Percentiles rank a stretch among this genome's conserved stretches.
Evolutionary conservation across 2,888 invertebrate species (phyloP).

Genomic region (Girardia tigrina): DNA sequence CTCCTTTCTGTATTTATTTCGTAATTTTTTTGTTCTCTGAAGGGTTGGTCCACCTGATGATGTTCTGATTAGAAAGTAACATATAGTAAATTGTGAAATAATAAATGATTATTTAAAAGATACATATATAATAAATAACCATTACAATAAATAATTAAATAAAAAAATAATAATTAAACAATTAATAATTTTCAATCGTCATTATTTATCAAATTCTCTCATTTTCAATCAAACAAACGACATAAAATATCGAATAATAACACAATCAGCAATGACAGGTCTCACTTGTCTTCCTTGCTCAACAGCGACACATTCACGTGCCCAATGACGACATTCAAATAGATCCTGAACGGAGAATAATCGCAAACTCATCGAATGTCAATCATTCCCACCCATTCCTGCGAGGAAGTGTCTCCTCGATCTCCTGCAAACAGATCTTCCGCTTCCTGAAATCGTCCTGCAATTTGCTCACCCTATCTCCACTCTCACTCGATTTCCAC

Average conservation of each 20-base stretch:
- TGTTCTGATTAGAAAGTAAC: too few species aligned
- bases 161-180: too few species aligned
- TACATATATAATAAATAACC: too few species aligned
- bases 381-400: background rate
- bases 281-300: slow-evolving; percentile 80
- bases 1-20: too few species aligned
- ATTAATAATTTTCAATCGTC: background rate
- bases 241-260: background rate
- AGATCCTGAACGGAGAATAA: slow-evolving; percentile 49
- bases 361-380: background rate
- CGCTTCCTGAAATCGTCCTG: background rate
- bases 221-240: background rate
- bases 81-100: too few species aligned
- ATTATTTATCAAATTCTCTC: background rate
- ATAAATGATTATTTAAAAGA: too few species aligned
- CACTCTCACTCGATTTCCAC: too few species aligned
- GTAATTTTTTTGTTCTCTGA: too few species aligned
- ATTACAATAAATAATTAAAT: too few species aligned
- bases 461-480: background rate
- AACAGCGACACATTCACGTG: slow-evolving; percentile 91
- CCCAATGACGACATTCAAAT: slow-evolving; percentile 83
- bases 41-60: too few species aligned
- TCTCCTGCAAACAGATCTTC: background rate
- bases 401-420: background rate
- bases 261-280: too few species aligned